These are phyloP conservation scores for Cercopithecus neglectus DNA, from an alignment of 2,797 vertebrate genomes.

Conservation along the genomic window DNA sequence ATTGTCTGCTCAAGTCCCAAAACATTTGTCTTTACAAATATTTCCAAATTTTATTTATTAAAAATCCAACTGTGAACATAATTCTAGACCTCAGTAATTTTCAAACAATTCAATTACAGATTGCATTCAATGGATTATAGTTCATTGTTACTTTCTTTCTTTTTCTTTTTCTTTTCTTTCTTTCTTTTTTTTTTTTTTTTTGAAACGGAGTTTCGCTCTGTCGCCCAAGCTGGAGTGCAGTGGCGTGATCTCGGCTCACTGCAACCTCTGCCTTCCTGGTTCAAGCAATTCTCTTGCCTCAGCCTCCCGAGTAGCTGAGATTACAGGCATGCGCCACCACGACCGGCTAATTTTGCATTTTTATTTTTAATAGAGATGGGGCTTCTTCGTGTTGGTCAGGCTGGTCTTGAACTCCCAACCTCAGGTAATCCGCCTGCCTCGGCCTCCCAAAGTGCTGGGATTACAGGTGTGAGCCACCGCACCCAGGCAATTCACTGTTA, in stretches of 20 bases:
- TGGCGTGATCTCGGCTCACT: not conserved
- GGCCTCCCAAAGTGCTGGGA: not conserved
- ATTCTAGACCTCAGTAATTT: conserved; percentile 38
- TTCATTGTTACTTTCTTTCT: not conserved
- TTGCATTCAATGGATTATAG: conserved; percentile 30
- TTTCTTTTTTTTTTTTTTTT: not conserved
- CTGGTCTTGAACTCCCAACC: not conserved
- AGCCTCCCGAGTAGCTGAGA: not conserved
- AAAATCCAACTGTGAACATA: conserved; percentile 33
- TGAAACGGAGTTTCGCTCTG: not conserved
- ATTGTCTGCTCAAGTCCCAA: not conserved
- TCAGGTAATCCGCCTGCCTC: not conserved
- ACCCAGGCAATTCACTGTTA: not conserved
- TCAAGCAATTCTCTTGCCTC: not conserved
- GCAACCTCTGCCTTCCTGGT: not conserved
- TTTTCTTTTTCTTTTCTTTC: no score
- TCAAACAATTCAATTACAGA: conserved; percentile 41
- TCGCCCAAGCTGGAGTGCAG: not conserved
- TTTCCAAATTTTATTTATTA: conserved; percentile 41
- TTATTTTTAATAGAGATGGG: not conserved
- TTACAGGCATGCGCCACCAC: not conserved
- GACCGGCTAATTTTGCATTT: not conserved
- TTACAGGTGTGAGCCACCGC: not conserved
- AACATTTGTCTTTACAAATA: conserved; percentile 34
- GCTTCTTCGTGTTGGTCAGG: not conserved